Percentiles rank a stretch among this genome's conserved stretches.
phyloP scores from a whole-genome alignment of 2,888 invertebrate species.

The Archips xylosteana region DNA sequence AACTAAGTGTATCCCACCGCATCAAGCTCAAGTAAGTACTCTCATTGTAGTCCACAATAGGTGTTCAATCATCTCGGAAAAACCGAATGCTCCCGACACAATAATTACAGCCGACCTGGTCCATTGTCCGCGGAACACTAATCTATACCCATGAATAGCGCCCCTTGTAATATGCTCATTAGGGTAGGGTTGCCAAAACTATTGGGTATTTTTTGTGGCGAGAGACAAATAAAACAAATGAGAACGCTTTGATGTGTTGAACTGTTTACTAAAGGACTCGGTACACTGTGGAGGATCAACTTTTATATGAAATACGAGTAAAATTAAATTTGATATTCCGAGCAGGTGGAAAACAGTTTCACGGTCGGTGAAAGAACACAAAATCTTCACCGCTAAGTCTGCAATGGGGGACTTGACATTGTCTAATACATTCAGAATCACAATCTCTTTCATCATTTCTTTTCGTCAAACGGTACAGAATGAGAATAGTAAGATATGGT shows the following conservation, averaged over 20 bases:
- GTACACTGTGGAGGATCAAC: too few species aligned
- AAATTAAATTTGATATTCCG: too few species aligned
- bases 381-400: too few species aligned
- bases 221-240: not conserved
- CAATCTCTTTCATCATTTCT: too few species aligned
- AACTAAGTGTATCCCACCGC: not conserved
- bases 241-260: not conserved
- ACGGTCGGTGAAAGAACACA: too few species aligned
- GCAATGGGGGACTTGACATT: too few species aligned
- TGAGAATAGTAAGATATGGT: too few species aligned
- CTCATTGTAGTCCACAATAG: slow-evolving; percentile 37
- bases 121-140: slow-evolving; percentile 39
- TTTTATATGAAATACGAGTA: too few species aligned
- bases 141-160: slow-evolving; percentile 38
- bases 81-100: slow-evolving; percentile 38
- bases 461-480: too few species aligned
- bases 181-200: slow-evolving; percentile 31
- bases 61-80: slow-evolving; percentile 34
- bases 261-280: too few species aligned
- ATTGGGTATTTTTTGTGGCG: slow-evolving; percentile 22
- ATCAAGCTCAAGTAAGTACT: slow-evolving; percentile 4
- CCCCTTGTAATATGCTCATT: slow-evolving; percentile 41
- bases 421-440: too few species aligned
- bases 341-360: too few species aligned
- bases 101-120: slow-evolving; percentile 28